Conservation (phyloP, 2,888 invertebrate species). For the Aradus depressus region DNA sequence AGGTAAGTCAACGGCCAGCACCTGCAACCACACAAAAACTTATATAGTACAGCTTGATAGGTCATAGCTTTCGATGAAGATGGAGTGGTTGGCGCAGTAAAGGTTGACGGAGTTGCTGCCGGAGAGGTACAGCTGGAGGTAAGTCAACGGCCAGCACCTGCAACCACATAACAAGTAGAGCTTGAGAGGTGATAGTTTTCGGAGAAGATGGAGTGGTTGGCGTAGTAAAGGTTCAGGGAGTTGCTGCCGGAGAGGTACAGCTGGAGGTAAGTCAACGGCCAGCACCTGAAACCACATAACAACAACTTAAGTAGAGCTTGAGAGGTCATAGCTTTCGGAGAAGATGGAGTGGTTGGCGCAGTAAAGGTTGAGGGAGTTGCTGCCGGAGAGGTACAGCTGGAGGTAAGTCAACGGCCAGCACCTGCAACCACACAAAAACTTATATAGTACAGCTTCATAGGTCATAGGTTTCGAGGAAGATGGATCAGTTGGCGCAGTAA, state of each 20-base stretch:
- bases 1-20: conserved; percentile 39
- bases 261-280: too few species aligned
- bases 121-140: too few species aligned
- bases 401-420: conserved; percentile 39
- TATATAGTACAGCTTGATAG: too few species aligned
- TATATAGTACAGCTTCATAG: too few species aligned
- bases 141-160: too few species aligned
- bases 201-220: conserved; percentile 13
- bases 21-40: conserved; percentile 23
- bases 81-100: background rate
- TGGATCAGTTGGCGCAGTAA: background rate
- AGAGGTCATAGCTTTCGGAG: too few species aligned
- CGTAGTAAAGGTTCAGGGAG: conserved; percentile 32
- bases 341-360: too few species aligned
- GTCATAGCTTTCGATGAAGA: background rate
- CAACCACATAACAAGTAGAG: too few species aligned
- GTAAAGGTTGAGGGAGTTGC: too few species aligned
- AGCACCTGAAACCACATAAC: too few species aligned
- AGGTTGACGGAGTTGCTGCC: background rate
- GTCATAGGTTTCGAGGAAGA: background rate
- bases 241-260: too few species aligned
- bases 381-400: conserved; percentile 36
- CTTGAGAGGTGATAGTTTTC: conserved; percentile 12
- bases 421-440: conserved; percentile 23
- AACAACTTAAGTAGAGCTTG: too few species aligned